Evolutionary conservation across 2,113 vertebrate species (phyloP).

Genomic region (Lagopus muta): DNA sequence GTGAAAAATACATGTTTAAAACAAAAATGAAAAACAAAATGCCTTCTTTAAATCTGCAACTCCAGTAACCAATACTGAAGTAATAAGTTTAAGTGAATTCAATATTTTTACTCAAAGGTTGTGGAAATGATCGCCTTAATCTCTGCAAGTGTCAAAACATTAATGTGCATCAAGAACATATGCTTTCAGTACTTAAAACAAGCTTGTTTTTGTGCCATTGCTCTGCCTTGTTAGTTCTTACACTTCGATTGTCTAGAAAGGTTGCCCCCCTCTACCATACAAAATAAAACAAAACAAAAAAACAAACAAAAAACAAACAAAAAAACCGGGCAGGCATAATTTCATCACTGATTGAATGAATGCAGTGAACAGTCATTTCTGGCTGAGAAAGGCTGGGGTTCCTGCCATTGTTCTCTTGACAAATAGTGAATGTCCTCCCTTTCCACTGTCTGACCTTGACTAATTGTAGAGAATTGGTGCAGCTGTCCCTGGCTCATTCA

Average conservation of each 20-base stretch:
- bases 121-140: background rate
- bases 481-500: slow-evolving; percentile 78
- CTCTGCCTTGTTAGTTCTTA: slow-evolving; percentile 59
- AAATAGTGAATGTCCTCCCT: slow-evolving; percentile 80
- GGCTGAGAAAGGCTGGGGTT: slow-evolving; percentile 51
- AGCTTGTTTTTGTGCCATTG: slow-evolving; percentile 67
- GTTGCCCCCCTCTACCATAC: slow-evolving; percentile 29
- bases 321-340: slow-evolving; percentile 34
- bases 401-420: slow-evolving; percentile 78
- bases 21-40: background rate
- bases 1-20: background rate
- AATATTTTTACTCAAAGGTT: background rate
- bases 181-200: slow-evolving; percentile 76
- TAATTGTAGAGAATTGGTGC: slow-evolving; percentile 81
- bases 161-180: slow-evolving; percentile 73
- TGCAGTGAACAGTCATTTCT: slow-evolving; percentile 31
- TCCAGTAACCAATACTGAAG: background rate
- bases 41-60: background rate
- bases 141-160: slow-evolving; percentile 52
- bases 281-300: background rate
- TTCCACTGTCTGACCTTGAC: slow-evolving; percentile 81
- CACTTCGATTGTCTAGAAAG: slow-evolving; percentile 44
- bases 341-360: slow-evolving; percentile 58
- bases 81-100: background rate
- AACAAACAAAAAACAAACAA: background rate